These are phyloP conservation scores for Meandrusa payeni DNA, from an alignment of 2,888 invertebrate species.

Conservation along the genomic window DNA sequence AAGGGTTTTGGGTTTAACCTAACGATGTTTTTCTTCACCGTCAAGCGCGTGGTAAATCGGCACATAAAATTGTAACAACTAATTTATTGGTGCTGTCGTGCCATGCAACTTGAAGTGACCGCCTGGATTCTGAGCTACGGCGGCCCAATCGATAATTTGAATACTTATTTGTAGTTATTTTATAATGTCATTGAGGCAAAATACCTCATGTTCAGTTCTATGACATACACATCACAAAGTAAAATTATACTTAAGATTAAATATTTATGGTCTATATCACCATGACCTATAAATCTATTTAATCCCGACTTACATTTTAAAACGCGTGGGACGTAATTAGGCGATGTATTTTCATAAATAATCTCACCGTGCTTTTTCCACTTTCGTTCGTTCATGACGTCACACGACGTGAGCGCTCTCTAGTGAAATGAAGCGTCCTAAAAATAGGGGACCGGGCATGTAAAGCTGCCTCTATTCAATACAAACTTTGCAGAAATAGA, in stretches of 20 bases:
- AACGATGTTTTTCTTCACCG: no score
- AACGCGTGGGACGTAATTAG: constrained; percentile 15
- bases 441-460: constrained; percentile 21
- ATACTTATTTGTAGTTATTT: no score
- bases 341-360: constrained; percentile 15
- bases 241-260: background rate
- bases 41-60: no score
- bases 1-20: no score
- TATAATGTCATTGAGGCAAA: background rate
- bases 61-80: no score
- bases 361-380: constrained; percentile 12
- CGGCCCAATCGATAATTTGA: no score
- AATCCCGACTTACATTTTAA: constrained; percentile 7
- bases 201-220: constrained; percentile 1
- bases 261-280: constrained; percentile 1
- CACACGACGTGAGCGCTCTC: constrained; percentile 8
- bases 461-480: constrained; percentile 20
- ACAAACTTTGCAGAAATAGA: constrained; percentile 23
- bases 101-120: no score
- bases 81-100: no score
- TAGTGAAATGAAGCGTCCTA: constrained; percentile 17
- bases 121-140: no score
- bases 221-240: background rate
- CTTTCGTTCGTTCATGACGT: constrained; percentile 14
- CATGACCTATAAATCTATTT: constrained; percentile 6